Conservation (phyloP, 2,113 vertebrate genomes). For the Pontoporia blainvillei region DNA sequence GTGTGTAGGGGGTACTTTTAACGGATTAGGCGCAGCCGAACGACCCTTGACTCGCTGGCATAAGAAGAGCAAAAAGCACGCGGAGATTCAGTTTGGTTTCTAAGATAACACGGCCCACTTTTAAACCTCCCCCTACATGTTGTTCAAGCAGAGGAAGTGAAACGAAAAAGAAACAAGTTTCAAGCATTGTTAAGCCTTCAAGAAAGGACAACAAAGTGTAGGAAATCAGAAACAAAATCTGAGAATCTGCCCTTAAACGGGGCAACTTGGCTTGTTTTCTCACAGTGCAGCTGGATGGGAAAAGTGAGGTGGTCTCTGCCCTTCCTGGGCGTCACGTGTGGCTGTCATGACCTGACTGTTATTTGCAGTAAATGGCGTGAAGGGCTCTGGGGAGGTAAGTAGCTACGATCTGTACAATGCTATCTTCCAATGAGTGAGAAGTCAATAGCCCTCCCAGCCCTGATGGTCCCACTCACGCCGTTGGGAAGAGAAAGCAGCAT, state of each 20-base stretch:
- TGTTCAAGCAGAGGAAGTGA: slow-evolving; percentile 71
- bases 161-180: slow-evolving; percentile 56
- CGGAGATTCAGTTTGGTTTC: slow-evolving; percentile 32
- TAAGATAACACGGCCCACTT: slow-evolving; percentile 27
- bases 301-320: neutral
- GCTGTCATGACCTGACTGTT: neutral
- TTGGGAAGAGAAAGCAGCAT: neutral
- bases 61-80: neutral
- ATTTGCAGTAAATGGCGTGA: neutral
- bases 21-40: neutral
- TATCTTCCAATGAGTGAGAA: neutral
- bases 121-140: slow-evolving; percentile 38
- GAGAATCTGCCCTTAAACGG: slow-evolving; percentile 57
- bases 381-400: neutral
- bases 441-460: neutral
- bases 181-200: slow-evolving; percentile 52
- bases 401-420: accelerated
- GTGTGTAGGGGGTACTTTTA: neutral
- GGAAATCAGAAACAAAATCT: slow-evolving; percentile 66
- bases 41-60: neutral
- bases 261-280: slow-evolving; percentile 31
- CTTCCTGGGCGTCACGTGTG: slow-evolving; percentile 38
- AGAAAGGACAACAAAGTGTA: slow-evolving; percentile 71
- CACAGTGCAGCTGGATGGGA: slow-evolving; percentile 33
- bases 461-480: no score